Percentiles rank a stretch among this genome's conserved stretches.
Conservation (phyloP, 2,888 invertebrate genomes). For the Tetrapedia diversipes region DNA sequence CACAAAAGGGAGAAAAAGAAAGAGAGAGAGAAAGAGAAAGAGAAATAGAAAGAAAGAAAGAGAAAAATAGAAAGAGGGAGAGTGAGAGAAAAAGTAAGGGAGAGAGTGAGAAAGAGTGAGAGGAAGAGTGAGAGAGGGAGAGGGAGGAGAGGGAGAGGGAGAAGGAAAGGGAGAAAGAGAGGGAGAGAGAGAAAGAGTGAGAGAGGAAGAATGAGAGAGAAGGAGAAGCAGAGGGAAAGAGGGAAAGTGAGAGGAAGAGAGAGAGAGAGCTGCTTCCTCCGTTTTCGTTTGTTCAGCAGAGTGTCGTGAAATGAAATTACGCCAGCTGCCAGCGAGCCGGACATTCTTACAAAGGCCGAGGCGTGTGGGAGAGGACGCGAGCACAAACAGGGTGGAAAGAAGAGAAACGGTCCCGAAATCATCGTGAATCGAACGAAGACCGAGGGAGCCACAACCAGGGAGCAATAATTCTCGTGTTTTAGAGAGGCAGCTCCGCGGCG, state of each 20-base stretch:
- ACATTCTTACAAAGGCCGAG: slow-evolving; percentile 7
- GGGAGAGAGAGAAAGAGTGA: neutral
- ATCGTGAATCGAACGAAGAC: slow-evolving; percentile 29
- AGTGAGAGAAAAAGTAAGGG: no score
- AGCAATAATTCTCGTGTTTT: slow-evolving; percentile 70
- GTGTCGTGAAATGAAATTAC: slow-evolving; percentile 44
- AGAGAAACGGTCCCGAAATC: slow-evolving; percentile 6
- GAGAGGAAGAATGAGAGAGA: neutral
- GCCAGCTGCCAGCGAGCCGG: slow-evolving; percentile 12
- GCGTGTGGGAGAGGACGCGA: slow-evolving; percentile 33
- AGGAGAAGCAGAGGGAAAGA: neutral
- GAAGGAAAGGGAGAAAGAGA: no score
- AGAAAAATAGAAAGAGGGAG: no score
- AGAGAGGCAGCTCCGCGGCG: slow-evolving; percentile 64
- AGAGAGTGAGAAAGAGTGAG: no score
- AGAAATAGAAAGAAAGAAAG: no score
- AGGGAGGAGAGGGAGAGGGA: neutral
- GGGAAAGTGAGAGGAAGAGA: no score
- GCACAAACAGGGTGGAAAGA: no score
- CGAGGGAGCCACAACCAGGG: slow-evolving; percentile 15
- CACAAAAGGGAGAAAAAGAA: no score
- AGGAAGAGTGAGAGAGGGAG: neutral
- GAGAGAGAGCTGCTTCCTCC: neutral
- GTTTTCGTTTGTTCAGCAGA: slow-evolving; percentile 31
- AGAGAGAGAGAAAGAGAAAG: neutral